Base-by-base conservation (phyloP, 2,888 invertebrate species). In the Laspeyria flexula region DNA sequence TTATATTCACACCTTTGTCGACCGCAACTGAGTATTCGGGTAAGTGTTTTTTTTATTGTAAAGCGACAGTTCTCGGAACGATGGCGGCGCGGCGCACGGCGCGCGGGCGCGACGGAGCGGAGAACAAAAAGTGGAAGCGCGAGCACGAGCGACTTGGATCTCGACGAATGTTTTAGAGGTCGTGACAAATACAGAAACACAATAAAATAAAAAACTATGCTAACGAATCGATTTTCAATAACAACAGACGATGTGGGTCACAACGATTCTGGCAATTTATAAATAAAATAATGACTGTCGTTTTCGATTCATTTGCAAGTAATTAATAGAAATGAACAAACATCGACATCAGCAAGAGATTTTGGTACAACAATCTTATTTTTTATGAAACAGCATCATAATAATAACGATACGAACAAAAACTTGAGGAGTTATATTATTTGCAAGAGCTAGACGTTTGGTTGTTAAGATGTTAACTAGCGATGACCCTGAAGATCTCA, bases 1-100 rank as follows among this genome's bases (percentile, higher is more conserved):
- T 91, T 90, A 89, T 81, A 87, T 90, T 91, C 88, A 91, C 91
- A 90, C 91, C 90, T 90, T 77, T 65, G 81, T 71, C 74, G 79
- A 77, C 79, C 77, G 73, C 77, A 64, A 61, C 72, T 63, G 74
- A 68, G 61, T 63, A 74, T 71, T 71, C 65, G 66, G 71, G 65
- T 65, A 60, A 65, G 67, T 69, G 57, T 70, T 72, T 65, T 65
- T 66, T 74, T 84, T 81, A 80, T 69, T 69, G 52, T 63, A 72
- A 71, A 68, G 77, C 76, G 85, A 83, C 85, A 82, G 70, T 90
- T 90, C 90, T 83, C 61, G 71, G 90, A 90, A 90, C 76, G 71
- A 77, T 72, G 81, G 79, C 80, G 82, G 79, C 73, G 66, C 64
- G 70, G 65, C 70, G 71, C n/a, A n/a, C n/a, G n/a, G n/a, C n/a